These are phyloP conservation scores for Misgurnus anguillicaudatus DNA, from an alignment of 2,113 vertebrate genomes.

Conservation along the genomic window DNA sequence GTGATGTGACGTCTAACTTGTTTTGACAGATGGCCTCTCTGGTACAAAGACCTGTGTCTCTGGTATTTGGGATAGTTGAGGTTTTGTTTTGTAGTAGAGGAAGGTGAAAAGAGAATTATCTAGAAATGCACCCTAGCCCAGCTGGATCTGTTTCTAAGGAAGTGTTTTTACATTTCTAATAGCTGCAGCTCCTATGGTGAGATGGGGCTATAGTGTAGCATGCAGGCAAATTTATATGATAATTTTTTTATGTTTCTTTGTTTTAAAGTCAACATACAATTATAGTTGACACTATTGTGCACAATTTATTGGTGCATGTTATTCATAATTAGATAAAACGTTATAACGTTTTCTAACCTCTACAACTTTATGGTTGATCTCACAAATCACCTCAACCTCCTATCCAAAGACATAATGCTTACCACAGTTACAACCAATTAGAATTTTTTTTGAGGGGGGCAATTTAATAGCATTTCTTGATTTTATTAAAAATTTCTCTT, in stretches of 20 bases:
- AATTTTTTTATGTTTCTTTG: no score
- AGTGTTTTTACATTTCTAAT: slow-evolving; percentile 1
- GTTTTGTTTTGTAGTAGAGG: slow-evolving; percentile 9
- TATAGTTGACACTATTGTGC: no score
- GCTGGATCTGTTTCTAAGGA: slow-evolving; percentile 7
- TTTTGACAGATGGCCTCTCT: slow-evolving; percentile 43
- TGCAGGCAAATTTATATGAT: no score
- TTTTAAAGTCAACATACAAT: no score
- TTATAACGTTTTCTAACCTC: no score
- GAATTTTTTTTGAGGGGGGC: no score
- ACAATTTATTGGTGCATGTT: no score
- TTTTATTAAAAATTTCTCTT: background rate
- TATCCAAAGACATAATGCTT: no score
- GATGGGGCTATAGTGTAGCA: slow-evolving; percentile 4
- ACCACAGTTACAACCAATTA: no score
- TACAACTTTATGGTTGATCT: no score
- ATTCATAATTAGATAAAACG: no score
- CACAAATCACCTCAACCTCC: no score
- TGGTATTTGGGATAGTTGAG: slow-evolving; percentile 13
- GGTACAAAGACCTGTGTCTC: slow-evolving; percentile 17
- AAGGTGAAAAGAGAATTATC: slow-evolving; percentile 7
- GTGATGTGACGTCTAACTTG: slow-evolving; percentile 26
- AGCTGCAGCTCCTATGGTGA: background rate
- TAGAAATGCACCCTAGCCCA: slow-evolving; percentile 4
- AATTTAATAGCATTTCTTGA: background rate